These are phyloP conservation scores for Telmatochromis brichardi DNA, from an alignment of 2,113 vertebrate genomes.

Conservation along the genomic window DNA sequence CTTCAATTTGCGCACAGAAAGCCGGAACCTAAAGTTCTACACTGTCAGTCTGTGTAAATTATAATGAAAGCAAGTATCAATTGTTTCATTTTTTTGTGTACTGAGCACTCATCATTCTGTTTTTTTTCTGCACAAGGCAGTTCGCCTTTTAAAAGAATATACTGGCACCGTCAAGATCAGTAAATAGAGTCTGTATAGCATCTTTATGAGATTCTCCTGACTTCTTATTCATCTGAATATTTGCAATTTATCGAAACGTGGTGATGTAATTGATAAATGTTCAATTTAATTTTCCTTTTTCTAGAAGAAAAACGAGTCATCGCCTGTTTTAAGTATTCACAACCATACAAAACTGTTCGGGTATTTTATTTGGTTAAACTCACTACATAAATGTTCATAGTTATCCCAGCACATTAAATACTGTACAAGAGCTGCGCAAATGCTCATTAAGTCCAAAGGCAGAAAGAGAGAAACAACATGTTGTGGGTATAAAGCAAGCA, in stretches of 20 bases:
- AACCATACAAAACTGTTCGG: background rate
- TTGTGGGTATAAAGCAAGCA: background rate
- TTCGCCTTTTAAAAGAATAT: background rate
- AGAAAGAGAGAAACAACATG: background rate
- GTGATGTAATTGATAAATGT: background rate
- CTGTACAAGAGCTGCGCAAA: background rate
- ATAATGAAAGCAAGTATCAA: background rate
- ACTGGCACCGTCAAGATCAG: background rate
- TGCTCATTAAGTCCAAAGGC: background rate
- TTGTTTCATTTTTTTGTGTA: background rate
- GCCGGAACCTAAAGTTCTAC: background rate
- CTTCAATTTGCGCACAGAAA: background rate
- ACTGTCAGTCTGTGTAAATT: background rate
- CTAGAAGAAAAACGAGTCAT: background rate
- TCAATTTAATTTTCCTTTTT: background rate
- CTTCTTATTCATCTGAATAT: background rate
- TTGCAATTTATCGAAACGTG: background rate
- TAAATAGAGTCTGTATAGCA: background rate
- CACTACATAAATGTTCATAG: background rate
- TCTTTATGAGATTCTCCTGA: background rate
- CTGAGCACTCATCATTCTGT: background rate
- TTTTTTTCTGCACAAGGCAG: background rate
- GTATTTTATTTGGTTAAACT: background rate
- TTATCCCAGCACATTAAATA: background rate
- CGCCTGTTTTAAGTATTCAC: background rate